Evolutionary conservation across 2,797 vertebrate species (phyloP), one percentile per base, ranked within the genome.

Genomic region (Lithobates sylvaticus): DNA sequence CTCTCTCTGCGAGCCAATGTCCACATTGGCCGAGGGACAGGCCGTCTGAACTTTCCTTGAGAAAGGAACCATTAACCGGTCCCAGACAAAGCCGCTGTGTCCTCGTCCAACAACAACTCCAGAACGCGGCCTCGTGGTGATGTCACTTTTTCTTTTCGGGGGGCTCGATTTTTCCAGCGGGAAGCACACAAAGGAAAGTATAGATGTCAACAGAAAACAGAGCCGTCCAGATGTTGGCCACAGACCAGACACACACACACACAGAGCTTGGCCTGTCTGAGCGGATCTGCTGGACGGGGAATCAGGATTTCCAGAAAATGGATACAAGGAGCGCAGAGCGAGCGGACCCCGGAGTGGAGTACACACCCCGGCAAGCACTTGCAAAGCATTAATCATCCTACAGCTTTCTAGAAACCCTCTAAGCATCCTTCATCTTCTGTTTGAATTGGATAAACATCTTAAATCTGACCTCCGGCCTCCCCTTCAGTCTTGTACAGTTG

Each of bases 61-160:
- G 68, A 70, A 29, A 18, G 68, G 32, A 34, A 32, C 68, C 68
- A 34, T 32, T 15, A 34, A 70, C 6, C 32, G 29, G 83, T 61
- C 21, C 54, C 54, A 61, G 90, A 90, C 89, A 58, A 90, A 89
- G 88, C 78, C 69, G 65, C 84, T 76, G 44, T 76, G 88, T 88
- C 89, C 90, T 88, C 78, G 84, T 77, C 50, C 84, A 72, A 88
- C 89, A 84, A 89, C 84, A 89, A 71, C 39, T 71, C 86, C 79
- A 69, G 65, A 88, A 88, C 85, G 86, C 78, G 47, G 76, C 61
- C 36, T 36, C n/a, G 29, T 23, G 74, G 12, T 76, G 74, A 76
- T 58, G n/a, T 76, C 74, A 76, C 27, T 50, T 29, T 8, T 71
- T 71, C 74, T 54, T 29, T 34, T 61, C 29, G 54, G 47, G 54